Evolutionary conservation across 2,797 vertebrate species (phyloP), one percentile per base, ranked within the genome.

Genomic region (Melanogrammus aeglefinus): DNA sequence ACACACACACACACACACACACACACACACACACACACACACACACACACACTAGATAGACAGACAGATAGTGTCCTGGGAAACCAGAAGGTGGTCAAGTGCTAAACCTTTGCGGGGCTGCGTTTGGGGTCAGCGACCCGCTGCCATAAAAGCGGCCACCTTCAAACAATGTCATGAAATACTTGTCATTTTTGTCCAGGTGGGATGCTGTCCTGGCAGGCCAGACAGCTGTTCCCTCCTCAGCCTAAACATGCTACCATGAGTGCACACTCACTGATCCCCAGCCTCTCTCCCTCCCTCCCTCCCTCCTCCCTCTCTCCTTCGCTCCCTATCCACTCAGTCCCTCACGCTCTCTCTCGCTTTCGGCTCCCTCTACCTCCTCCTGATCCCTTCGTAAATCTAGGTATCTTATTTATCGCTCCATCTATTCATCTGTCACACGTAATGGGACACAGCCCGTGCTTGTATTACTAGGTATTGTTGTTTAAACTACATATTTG

Each of bases 131-230:
- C 77, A 3, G 77, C 84, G 83, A 86, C 86, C 82, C 80, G 84
- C 86, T 87, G 80, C 89, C 91, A 92, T 92, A 39, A 92, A 92
- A 91, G 77, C 76, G 47, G 10, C 72, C 74, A 86, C 86, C 87
- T 92, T 94, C 92, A 94, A 92, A 94, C 86, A 82, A 77, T 76
- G 82, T 86, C 87, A 92, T 91, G 86, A 93, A 92, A 93, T 91
- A 85, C 85, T 89, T 92, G 86, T 89, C 82, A 88, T 93, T 93
- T 91, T 90, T 92, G 83, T 85, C 85, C 79, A 2, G 72, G 71
- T 35, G 84, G 70, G 82, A 87, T 80, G 81, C 77, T 92, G 88
- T 89, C 88, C 82, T 82, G 85, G 89, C 91, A 93, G 86, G 90
- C 80, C 85, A 85, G 86, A 93, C 93, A 94, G 88, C 91, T 94